These are phyloP conservation scores for Hydrochoerus hydrochaeris DNA, from an alignment of 2,113 vertebrate genomes.

Conservation along the genomic window DNA sequence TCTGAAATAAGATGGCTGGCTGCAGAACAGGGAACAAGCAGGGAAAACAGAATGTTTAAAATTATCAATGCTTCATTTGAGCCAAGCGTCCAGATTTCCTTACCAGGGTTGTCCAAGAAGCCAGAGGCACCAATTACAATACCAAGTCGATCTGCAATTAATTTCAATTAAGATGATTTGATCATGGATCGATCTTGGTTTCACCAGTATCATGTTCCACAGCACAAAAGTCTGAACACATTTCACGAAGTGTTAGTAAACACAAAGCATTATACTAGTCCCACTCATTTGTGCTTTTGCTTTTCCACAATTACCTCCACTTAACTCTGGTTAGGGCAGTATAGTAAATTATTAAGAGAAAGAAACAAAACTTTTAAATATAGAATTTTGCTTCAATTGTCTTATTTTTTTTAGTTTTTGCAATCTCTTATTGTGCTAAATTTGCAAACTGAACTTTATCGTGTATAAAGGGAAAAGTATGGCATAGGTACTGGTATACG, in stretches of 20 bases:
- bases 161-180: neutral
- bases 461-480: neutral
- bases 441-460: neutral
- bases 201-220: neutral
- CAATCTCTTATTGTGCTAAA: neutral
- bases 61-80: neutral
- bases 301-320: neutral
- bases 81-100: neutral
- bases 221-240: neutral
- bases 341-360: neutral
- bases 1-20: neutral
- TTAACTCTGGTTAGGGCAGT: neutral
- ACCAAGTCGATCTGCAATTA: neutral
- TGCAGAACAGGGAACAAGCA: neutral
- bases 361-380: neutral
- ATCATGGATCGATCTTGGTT: neutral
- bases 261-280: neutral
- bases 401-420: neutral
- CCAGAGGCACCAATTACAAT: neutral
- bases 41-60: neutral
- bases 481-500: too few species aligned
- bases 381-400: neutral
- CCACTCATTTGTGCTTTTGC: neutral
- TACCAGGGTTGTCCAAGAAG: neutral
- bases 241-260: neutral